phyloP scores from a whole-genome alignment of 2,888 invertebrate species.

The Andrena hattorfiana region DNA sequence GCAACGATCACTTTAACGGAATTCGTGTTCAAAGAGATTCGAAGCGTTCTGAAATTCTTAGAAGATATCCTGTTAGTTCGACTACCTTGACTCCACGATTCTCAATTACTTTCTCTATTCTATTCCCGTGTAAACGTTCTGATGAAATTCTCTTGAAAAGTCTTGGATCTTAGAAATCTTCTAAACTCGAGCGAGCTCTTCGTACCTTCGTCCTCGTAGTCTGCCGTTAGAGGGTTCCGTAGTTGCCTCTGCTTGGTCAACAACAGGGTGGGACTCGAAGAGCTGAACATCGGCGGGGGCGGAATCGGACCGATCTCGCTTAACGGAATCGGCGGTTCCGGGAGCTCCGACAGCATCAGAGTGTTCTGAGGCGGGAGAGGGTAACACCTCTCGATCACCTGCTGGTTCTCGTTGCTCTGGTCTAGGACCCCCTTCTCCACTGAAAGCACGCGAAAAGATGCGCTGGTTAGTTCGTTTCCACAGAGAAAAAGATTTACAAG shows the following conservation, averaged over 20 bases:
- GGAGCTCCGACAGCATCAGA: constrained; percentile 93
- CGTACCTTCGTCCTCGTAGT: constrained; percentile 88
- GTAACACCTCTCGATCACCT: constrained; percentile 82
- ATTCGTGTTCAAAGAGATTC: no score
- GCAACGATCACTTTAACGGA: no score
- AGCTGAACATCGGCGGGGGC: constrained; percentile 98
- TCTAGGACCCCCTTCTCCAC: constrained; percentile 79
- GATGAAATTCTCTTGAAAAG: background rate
- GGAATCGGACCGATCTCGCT: constrained; percentile 97
- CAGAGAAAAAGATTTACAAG: no score
- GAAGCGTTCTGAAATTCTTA: no score
- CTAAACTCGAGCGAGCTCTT: background rate
- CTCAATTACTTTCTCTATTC: no score
- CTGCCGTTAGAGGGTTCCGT: constrained; percentile 82
- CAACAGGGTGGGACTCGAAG: constrained; percentile 91
- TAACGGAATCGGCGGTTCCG: constrained; percentile 96
- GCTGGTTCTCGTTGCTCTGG: constrained; percentile 78
- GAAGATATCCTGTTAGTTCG: no score
- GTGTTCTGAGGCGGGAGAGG: constrained; percentile 81
- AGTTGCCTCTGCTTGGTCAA: constrained; percentile 86
- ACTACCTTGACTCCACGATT: no score
- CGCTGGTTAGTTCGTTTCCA: background rate
- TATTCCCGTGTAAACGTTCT: no score
- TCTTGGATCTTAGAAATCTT: background rate
- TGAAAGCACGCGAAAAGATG: constrained; percentile 47